Percentiles rank a stretch among this genome's conserved stretches.
These are phyloP conservation scores for Pseudochirops corinnae DNA, from an alignment of 2,797 vertebrate species.

Conservation along the genomic window DNA sequence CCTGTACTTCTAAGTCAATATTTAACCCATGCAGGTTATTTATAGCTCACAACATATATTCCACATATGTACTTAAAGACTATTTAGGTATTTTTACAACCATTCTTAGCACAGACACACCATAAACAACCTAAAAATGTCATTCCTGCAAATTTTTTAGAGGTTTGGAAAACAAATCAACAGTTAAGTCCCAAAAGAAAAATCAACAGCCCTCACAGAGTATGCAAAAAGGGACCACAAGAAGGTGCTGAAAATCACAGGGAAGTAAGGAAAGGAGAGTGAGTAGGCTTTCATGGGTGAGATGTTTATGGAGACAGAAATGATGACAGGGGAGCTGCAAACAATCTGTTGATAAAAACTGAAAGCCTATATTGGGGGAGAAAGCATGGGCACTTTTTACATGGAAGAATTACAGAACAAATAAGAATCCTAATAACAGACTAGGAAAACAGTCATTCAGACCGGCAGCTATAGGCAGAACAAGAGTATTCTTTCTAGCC, in stretches of 20 bases:
- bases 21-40: background rate
- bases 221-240: background rate
- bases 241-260: background rate
- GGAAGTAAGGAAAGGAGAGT: background rate
- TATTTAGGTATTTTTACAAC: background rate
- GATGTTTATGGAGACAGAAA: background rate
- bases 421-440: background rate
- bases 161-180: background rate
- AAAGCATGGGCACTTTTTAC: background rate
- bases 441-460: background rate
- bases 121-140: background rate
- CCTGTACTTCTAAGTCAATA: background rate
- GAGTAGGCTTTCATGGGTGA: background rate
- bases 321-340: background rate
- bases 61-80: background rate
- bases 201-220: background rate
- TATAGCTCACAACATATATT: background rate
- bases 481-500: background rate
- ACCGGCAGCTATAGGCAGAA: background rate
- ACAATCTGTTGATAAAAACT: background rate
- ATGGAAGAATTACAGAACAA: background rate
- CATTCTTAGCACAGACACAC: background rate
- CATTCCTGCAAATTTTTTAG: background rate
- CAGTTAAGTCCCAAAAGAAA: background rate
- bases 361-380: background rate